Base-by-base conservation (phyloP, 2,888 invertebrate species). In the Abrostola triplasia region DNA sequence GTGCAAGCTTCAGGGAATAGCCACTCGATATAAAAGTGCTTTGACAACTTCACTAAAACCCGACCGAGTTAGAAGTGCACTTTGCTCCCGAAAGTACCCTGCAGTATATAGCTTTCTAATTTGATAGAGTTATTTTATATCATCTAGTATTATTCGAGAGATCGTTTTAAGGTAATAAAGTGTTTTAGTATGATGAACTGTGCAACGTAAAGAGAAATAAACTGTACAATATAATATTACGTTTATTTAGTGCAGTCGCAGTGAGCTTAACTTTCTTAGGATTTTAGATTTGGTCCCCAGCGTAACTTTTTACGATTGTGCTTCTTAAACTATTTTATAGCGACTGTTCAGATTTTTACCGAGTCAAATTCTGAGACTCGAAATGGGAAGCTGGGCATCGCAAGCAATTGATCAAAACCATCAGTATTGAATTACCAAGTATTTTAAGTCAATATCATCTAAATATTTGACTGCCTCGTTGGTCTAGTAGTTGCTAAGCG, bases 1-100 rank as follows among this genome's bases (percentile, higher is more conserved):
- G 83, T 83, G 79, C 71, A 59, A 51, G 70, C 67, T 58, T 13
- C 49, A 38, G 47, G 53, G 50, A 66, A 77, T 69, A 57, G 73
- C 69, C 66, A 73, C 76, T 70, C 70, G 67, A 78, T 71, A 69
- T 76, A 76, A 78, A 78, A 69, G 73, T 65, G 57, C 70, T 70
- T 62, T 64, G 67, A 77, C 70, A 68, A 76, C 61, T 69, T 59
- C 7, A 44, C 52, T 52, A 49, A 54, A 60, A 72, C 47, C 54
- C 76, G 59, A 70, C 72, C 59, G 36, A 61, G 61, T 65, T 50
- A 65, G 42, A 49, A 56, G 36, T 52, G 65, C 59, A 70, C 76
- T 70, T 53, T 40, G 35, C 52, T 61, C 48, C 8, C n/a, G 11
- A 53, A 53, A 47, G 11, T 38, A 49, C 42, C 44, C 59, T 56